Percentiles rank a stretch among this genome's conserved stretches.
Evolutionary conservation across 2,797 vertebrate genomes (phyloP).

Genomic region (Acropternis orthonyx): DNA sequence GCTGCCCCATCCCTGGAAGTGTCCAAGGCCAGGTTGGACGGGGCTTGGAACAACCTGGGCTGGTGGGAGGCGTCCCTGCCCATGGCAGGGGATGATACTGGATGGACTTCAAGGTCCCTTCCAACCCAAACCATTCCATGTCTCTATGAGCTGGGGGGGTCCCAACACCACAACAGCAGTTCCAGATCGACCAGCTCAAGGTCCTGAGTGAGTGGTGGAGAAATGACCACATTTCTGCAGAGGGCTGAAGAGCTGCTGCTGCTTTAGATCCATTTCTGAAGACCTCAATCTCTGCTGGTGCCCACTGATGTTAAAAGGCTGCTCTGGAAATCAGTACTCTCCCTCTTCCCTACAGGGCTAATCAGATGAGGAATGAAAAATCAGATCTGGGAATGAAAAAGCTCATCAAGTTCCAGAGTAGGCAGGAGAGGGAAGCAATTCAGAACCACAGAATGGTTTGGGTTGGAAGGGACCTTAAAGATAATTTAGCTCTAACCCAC

Average conservation of each 20-base stretch:
- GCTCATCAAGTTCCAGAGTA: background rate
- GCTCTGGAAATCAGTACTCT: background rate
- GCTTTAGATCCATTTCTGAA: background rate
- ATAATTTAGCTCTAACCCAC: background rate
- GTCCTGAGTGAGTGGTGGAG: background rate
- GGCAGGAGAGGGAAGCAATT: background rate
- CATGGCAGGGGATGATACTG: background rate
- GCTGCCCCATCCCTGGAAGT: background rate
- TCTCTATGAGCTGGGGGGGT: background rate
- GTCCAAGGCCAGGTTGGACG: fast-evolving
- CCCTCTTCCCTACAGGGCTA: background rate
- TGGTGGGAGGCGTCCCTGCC: background rate
- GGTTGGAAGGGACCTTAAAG: background rate
- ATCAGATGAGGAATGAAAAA: background rate
- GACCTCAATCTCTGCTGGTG: background rate
- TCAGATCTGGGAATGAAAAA: background rate
- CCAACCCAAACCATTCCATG: background rate
- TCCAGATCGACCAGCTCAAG: background rate
- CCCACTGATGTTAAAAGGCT: background rate
- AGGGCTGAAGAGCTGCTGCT: background rate
- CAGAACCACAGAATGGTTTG: background rate
- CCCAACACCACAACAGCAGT: background rate
- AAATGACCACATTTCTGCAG: fast-evolving
- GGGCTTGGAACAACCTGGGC: fast-evolving
- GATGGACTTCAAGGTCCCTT: background rate